A percentile compares a stretch with the other conserved stretches of the same genome.
Conservation (phyloP, 2,113 vertebrate genomes). For the Ptilonorhynchus violaceus region DNA sequence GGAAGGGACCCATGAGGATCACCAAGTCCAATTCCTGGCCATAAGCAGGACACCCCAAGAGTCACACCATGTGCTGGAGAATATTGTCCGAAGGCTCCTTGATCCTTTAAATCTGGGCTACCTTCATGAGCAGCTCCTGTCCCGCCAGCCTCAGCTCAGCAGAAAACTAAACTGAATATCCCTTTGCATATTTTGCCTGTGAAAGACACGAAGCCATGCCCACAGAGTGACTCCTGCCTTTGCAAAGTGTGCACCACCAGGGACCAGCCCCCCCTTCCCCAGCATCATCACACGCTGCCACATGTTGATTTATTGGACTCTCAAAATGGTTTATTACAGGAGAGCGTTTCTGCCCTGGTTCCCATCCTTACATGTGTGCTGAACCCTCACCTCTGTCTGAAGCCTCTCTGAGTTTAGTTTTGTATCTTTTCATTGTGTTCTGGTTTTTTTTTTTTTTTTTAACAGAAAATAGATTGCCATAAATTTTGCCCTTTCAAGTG, state of each 20-base stretch:
- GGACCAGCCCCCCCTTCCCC: background rate
- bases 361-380: background rate
- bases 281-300: background rate
- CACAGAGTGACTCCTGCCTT: background rate
- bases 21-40: background rate
- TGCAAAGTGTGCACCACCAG: background rate
- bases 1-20: background rate
- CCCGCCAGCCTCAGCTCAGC: background rate
- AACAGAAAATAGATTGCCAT: background rate
- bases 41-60: background rate
- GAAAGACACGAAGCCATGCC: background rate
- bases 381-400: background rate
- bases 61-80: background rate
- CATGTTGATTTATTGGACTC: background rate
- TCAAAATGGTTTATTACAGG: background rate
- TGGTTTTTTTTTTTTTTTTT: background rate
- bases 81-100: background rate
- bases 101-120: background rate
- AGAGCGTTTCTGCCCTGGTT: background rate
- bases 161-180: background rate
- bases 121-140: background rate
- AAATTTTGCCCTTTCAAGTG: constrained; percentile 42
- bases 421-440: background rate
- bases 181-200: background rate
- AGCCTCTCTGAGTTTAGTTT: background rate